phyloP scores from a whole-genome alignment of 2,113 vertebrate genomes.

The Camelus bactrianus region DNA sequence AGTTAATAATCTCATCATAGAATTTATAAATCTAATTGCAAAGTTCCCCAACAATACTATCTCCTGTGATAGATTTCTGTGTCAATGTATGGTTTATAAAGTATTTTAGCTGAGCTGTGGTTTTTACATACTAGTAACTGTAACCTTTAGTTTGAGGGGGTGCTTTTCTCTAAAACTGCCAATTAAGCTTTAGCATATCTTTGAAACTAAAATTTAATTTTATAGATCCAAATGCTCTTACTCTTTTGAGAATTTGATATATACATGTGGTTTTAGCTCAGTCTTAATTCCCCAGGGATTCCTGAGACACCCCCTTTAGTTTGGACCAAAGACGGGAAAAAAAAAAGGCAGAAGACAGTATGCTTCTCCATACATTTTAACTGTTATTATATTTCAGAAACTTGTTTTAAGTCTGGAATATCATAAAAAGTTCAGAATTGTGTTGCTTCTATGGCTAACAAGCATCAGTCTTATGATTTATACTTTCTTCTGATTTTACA shows the following conservation, averaged over 20 bases:
- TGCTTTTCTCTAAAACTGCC: background rate
- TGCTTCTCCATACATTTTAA: background rate
- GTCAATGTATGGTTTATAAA: background rate
- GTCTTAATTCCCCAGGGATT: background rate
- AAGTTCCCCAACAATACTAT: background rate
- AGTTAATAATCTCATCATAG: background rate
- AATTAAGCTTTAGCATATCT: background rate
- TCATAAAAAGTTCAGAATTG: background rate
- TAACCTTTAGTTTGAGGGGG: background rate
- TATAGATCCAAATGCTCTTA: background rate
- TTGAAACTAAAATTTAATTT: conserved; percentile 41
- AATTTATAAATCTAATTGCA: background rate
- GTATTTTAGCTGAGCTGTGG: background rate
- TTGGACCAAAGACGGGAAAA: background rate
- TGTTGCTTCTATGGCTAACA: background rate
- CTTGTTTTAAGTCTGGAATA: background rate
- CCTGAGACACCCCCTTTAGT: background rate
- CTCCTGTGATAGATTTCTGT: background rate
- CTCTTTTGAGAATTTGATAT: background rate
- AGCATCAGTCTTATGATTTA: background rate
- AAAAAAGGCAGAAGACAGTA: background rate
- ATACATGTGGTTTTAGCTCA: background rate
- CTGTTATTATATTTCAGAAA: background rate
- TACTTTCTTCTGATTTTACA: background rate
- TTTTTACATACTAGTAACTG: background rate